Evolutionary conservation across 2,113 vertebrate genomes (phyloP).

Genomic region (Eleginops maclovinus): DNA sequence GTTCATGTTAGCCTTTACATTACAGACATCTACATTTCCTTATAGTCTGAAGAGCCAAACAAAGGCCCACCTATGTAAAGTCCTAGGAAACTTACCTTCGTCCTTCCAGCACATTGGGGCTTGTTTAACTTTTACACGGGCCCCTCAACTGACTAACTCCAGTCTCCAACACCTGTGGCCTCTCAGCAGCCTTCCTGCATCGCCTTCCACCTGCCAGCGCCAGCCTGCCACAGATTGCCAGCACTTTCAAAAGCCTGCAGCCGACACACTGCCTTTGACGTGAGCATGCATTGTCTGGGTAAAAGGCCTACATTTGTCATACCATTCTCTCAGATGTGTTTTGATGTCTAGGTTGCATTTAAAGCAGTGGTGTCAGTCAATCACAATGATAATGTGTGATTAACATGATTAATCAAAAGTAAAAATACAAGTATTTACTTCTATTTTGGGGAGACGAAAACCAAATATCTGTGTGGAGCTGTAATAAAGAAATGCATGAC

Average conservation of each 20-base stretch:
- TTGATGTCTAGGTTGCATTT: not conserved
- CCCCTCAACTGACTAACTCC: constrained; percentile 55
- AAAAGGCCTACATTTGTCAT: constrained; percentile 1
- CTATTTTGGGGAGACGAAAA: too few relatives aligned
- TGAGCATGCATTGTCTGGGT: constrained; percentile 17
- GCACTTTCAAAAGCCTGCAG: constrained; percentile 14
- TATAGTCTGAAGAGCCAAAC: constrained; percentile 57
- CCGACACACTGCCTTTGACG: not conserved
- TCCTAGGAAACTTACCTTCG: constrained; percentile 65
- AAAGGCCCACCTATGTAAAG: constrained; percentile 73
- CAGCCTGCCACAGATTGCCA: constrained; percentile 30
- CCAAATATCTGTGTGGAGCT: too few relatives aligned
- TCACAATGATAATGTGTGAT: too few relatives aligned
- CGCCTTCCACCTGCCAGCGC: constrained; percentile 48
- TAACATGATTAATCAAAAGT: too few relatives aligned
- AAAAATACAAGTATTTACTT: too few relatives aligned
- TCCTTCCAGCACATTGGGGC: constrained; percentile 62
- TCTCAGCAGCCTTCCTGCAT: constrained; percentile 68
- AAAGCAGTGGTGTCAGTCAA: not conserved
- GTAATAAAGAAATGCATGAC: too few relatives aligned
- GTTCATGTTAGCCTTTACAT: constrained; percentile 46
- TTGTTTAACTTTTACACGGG: constrained; percentile 62
- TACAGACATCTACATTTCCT: constrained; percentile 62
- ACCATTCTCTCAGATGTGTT: not conserved
- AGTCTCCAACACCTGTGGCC: constrained; percentile 63